Evolutionary conservation across 1,140 invertebrate species (phyloP).

Genomic region (Drosophila pallidifrons): DNA sequence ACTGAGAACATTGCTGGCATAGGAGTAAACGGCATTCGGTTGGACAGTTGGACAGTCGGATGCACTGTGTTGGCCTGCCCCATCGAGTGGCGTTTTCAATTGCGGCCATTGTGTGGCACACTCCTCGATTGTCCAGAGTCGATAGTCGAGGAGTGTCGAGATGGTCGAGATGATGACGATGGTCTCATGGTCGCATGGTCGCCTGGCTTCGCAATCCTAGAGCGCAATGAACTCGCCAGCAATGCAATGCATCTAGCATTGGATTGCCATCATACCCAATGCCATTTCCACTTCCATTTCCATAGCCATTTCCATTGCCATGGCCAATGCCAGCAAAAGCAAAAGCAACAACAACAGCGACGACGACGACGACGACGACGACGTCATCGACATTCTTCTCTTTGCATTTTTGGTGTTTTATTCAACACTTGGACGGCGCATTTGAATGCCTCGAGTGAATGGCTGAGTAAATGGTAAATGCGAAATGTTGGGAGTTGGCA

Average conservation of each 20-base stretch:
- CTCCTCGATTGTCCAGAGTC: neutral
- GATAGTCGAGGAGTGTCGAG: neutral
- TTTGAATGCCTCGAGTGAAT: conserved; percentile 50
- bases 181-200: too few species aligned
- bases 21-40: conserved; percentile 17
- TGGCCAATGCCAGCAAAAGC: conserved; percentile 23
- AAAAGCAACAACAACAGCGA: conserved; percentile 44
- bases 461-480: too few species aligned
- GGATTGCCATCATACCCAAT: conserved; percentile 23
- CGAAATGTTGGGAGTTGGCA: too few species aligned
- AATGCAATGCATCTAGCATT: conserved; percentile 35
- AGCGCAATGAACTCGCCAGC: conserved; percentile 40
- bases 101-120: conserved; percentile 58
- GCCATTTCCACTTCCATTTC: conserved; percentile 28
- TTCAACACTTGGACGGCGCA: conserved; percentile 63
- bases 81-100: conserved; percentile 70
- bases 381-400: conserved; percentile 57
- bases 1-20: conserved; percentile 21
- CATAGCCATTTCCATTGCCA: conserved; percentile 31
- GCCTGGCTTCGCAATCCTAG: neutral
- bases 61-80: conserved; percentile 39
- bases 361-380: conserved; percentile 43
- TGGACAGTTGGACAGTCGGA: neutral
- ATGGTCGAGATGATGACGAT: neutral
- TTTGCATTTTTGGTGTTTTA: conserved; percentile 70